Percentiles rank a stretch among this genome's conserved stretches.
phyloP scores from a whole-genome alignment of 2,888 invertebrate genomes.

The Petrophora chlorosata region DNA sequence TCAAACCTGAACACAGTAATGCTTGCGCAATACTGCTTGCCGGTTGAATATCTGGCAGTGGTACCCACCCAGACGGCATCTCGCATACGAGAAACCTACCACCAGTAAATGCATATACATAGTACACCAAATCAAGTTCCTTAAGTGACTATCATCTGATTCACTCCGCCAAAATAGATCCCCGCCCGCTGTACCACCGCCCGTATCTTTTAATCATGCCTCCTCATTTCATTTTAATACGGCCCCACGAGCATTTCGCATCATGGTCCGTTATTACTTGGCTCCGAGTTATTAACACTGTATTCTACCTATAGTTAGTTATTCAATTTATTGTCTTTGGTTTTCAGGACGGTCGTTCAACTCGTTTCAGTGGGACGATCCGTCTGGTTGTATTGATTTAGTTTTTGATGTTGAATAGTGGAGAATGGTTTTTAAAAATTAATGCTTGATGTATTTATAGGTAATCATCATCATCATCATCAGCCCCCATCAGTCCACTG shows the following conservation, averaged over 20 bases:
- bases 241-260: conserved; percentile 52
- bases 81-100: too few relatives aligned
- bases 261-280: conserved; percentile 69
- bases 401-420: not conserved
- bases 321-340: conserved; percentile 9
- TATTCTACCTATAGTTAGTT: conserved; percentile 25
- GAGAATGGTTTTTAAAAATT: too few relatives aligned
- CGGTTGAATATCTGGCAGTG: too few relatives aligned
- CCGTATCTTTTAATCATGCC: conserved; percentile 48
- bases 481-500: too few relatives aligned
- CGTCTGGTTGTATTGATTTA: conserved; percentile 7
- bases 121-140: too few relatives aligned
- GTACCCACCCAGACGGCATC: too few relatives aligned
- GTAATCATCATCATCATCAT: too few relatives aligned
- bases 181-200: conserved; percentile 37
- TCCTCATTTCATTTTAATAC: conserved; percentile 46
- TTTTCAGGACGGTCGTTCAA: conserved; percentile 10
- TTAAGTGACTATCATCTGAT: too few relatives aligned
- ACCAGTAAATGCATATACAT: too few relatives aligned
- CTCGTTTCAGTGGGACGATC: not conserved
- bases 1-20: too few relatives aligned
- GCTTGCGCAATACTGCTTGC: too few relatives aligned
- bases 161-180: conserved; percentile 2
- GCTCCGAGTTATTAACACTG: conserved; percentile 58
- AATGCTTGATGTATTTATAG: too few relatives aligned